Evolutionary conservation across 2,113 vertebrate genomes (phyloP), one percentile per base, ranked within the genome.

Genomic region (Myotis yumanensis): DNA sequence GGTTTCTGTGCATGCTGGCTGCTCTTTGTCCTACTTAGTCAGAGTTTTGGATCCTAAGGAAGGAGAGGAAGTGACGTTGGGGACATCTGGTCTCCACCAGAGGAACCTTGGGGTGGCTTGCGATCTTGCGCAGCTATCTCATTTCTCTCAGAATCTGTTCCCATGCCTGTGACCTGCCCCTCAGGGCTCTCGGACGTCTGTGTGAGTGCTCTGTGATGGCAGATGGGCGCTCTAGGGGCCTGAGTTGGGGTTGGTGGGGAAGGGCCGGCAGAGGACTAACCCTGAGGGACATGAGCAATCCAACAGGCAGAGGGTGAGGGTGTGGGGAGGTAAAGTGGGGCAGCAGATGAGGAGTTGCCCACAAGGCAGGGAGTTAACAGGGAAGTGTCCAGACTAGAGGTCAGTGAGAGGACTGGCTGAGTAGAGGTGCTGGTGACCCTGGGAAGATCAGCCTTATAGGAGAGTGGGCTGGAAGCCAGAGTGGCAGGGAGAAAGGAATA

Each of bases 61-160:
- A 43, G 52, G 68, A 14, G 57, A 23, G 0, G 4, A 25, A 40
- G n/a, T 72, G 35, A 32, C 0, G 9, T 10, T 1, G 8, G 35
- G 30, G 43, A 64, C 11, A 40, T 43, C 18, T 14, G 12, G 37
- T 35, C 83, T 86, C 51, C 0, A 30, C 32, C 69, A 69, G 35
- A 40, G 28, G 51, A 3, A 3, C 15, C 66, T 52, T 7, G 3
- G 28, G 25, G 22, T 40, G 11, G 66, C 40, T 69, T 4, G 14
- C 23, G 43, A 15, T 59, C 37, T 46, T 17, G 52, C 69, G 57
- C 3, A 2, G 30, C 76, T 48, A 37, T 20, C 11, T 20, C 14
- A 46, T 30, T 79, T 25, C 37, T 57, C 59, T 35, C 11, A 46
- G 71, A 32, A 68, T 30, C 76, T 1, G 1, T 8, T 35, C 6